phyloP scores from a whole-genome alignment of 2,888 invertebrate genomes.

The Blera fallax region DNA sequence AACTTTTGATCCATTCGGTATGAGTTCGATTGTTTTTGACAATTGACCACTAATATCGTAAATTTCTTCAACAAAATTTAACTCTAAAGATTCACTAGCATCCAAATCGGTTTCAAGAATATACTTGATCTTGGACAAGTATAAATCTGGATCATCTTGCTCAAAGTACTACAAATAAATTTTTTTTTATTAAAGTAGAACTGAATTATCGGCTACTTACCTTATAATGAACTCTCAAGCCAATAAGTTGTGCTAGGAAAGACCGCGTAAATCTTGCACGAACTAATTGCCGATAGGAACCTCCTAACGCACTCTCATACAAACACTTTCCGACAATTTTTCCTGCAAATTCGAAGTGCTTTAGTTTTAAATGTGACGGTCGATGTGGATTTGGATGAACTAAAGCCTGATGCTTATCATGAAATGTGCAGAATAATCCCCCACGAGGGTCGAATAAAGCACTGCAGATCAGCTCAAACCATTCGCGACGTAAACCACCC shows the following conservation, averaged over 20 bases:
- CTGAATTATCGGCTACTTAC: slow-evolving; percentile 81
- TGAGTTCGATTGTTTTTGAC: slow-evolving; percentile 89
- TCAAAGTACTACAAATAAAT: slow-evolving; percentile 90
- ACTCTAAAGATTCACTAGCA: slow-evolving; percentile 88
- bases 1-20: slow-evolving; percentile 91
- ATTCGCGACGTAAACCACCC: slow-evolving; percentile 96
- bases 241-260: slow-evolving; percentile 96
- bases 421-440: slow-evolving; percentile 92
- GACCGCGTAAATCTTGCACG: slow-evolving; percentile 95
- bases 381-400: slow-evolving; percentile 94
- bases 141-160: slow-evolving; percentile 97
- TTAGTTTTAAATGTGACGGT: slow-evolving; percentile 89
- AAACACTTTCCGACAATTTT: slow-evolving; percentile 96
- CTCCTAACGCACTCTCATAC: slow-evolving; percentile 95
- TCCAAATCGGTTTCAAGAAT: slow-evolving; percentile 95
- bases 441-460: slow-evolving; percentile 92
- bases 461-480: slow-evolving; percentile 95
- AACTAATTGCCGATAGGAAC: slow-evolving; percentile 93
- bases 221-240: slow-evolving; percentile 95
- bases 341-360: slow-evolving; percentile 96
- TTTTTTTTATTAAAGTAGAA: not conserved
- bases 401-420: slow-evolving; percentile 92
- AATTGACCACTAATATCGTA: slow-evolving; percentile 91
- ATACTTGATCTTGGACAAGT: slow-evolving; percentile 95
- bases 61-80: slow-evolving; percentile 94